phyloP scores from a whole-genome alignment of 2,797 vertebrate genomes.

The Sebastes taczanowskii region DNA sequence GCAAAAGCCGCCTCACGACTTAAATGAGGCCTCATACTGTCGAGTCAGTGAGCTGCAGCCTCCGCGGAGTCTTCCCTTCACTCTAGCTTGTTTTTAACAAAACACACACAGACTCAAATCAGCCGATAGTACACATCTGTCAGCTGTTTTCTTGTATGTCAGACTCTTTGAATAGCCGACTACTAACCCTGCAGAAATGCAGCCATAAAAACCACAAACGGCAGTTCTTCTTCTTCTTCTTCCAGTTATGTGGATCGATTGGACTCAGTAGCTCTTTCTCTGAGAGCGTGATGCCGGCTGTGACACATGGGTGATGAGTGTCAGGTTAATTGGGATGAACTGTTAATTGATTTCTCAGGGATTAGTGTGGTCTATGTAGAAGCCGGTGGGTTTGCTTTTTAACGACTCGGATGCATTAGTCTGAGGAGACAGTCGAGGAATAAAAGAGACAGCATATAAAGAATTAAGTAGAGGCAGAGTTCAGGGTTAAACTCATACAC shows the following conservation, averaged over 20 bases:
- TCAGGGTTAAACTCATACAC: not conserved
- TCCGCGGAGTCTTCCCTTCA: not conserved
- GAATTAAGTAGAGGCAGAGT: not conserved
- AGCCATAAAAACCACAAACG: constrained; percentile 2
- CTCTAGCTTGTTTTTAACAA: not conserved
- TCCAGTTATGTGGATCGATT: constrained; percentile 30
- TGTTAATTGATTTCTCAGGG: constrained; percentile 69
- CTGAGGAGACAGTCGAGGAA: not conserved
- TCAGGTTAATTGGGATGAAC: constrained; percentile 64
- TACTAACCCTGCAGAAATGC: constrained; percentile 23
- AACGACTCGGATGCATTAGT: constrained; percentile 30
- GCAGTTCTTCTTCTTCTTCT: not conserved
- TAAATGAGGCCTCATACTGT: constrained; percentile 19
- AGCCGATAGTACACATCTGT: not conserved
- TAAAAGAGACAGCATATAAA: not conserved
- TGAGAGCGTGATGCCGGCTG: constrained; percentile 8
- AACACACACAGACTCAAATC: not conserved
- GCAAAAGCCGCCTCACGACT: not conserved
- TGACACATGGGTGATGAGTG: constrained; percentile 26
- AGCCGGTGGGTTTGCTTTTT: constrained; percentile 27
- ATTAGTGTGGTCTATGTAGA: constrained; percentile 41
- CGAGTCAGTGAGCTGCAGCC: constrained; percentile 3
- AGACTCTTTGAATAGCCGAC: not conserved
- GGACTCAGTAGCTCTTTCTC: constrained; percentile 12
- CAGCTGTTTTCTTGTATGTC: constrained; percentile 28